Percentiles rank a stretch among this genome's conserved stretches.
Conservation (phyloP, 1,140 invertebrate genomes). For the Danaus plexippus region DNA sequence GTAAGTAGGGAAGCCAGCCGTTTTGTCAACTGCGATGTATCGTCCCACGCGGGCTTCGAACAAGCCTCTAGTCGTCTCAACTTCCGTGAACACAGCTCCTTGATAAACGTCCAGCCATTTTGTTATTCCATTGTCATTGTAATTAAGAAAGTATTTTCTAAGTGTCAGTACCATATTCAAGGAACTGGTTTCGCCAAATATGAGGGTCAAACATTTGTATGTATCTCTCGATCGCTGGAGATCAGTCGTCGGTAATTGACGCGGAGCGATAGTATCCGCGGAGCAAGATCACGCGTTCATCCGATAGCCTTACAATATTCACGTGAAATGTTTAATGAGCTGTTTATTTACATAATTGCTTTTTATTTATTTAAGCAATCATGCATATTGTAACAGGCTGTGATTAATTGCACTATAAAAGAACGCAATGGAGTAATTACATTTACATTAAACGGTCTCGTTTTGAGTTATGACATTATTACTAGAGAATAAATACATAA, state of each 20-base stretch:
- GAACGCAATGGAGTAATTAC: constrained; percentile 28
- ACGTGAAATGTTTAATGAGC: constrained; percentile 53
- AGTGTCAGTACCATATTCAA: constrained; percentile 17
- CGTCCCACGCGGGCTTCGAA: constrained; percentile 44
- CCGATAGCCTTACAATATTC: constrained; percentile 60
- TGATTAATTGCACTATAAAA: constrained; percentile 34
- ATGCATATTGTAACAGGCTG: constrained; percentile 27
- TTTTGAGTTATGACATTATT: constrained; percentile 29
- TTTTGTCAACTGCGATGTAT: constrained; percentile 24
- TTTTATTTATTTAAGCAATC: constrained; percentile 34
- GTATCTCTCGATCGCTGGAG: constrained; percentile 53
- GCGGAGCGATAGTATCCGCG: constrained; percentile 62
- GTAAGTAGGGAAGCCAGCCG: background rate
- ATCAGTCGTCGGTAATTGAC: constrained; percentile 62
- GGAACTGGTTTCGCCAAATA: constrained; percentile 36
- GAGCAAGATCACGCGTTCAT: constrained; percentile 52
- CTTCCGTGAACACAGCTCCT: constrained; percentile 39
- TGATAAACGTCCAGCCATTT: constrained; percentile 10
- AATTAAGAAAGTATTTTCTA: background rate
- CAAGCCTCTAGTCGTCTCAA: constrained; percentile 33
- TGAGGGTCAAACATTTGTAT: constrained; percentile 59
- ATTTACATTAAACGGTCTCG: constrained; percentile 27
- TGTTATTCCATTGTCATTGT: constrained; percentile 7
- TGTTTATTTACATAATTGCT: constrained; percentile 52
- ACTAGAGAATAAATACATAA: constrained; percentile 26